Conservation (phyloP, 2,113 vertebrate genomes). For the Circaetus gallicus region DNA sequence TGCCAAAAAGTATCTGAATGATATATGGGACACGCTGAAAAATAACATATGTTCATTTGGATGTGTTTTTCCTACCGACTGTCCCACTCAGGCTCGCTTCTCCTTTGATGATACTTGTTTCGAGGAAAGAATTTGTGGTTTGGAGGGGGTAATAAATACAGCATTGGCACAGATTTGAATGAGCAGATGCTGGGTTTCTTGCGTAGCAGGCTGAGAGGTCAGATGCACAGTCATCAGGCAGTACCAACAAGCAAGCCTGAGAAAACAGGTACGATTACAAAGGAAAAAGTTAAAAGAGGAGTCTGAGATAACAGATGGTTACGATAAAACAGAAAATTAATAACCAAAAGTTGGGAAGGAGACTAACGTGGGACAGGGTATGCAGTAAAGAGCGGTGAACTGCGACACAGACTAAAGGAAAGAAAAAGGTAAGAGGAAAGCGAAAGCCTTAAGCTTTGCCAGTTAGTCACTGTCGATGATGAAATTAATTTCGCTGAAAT, state of each 20-base stretch:
- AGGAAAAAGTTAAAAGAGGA: background rate
- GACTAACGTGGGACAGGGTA: background rate
- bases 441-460: background rate
- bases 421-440: background rate
- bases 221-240: background rate
- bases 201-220: background rate
- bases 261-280: background rate
- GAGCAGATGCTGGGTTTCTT: background rate
- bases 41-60: background rate
- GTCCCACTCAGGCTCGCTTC: background rate
- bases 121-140: background rate
- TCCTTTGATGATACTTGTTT: background rate
- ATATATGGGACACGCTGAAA: rapidly evolving
- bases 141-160: background rate
- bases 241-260: background rate
- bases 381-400: background rate
- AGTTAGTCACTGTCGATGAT: background rate
- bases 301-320: background rate
- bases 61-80: background rate
- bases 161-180: background rate
- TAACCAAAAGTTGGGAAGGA: background rate
- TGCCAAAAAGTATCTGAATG: background rate
- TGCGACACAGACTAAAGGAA: background rate
- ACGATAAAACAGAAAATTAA: background rate
- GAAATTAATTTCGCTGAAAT: background rate